phyloP scores from a whole-genome alignment of 2,113 vertebrate species.

The Brienomyrus brachyistius region DNA sequence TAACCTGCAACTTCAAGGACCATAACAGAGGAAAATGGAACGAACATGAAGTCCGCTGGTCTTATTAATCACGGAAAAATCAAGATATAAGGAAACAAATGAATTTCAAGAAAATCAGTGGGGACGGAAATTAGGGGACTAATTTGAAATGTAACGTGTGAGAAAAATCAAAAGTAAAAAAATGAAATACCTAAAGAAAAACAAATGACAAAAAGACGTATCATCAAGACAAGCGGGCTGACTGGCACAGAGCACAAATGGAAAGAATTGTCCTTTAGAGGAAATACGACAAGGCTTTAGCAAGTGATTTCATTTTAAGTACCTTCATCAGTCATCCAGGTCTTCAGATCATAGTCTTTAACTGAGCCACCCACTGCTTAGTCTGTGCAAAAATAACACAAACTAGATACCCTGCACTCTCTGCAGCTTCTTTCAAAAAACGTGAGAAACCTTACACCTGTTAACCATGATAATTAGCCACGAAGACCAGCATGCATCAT shows the following conservation, averaged over 20 bases:
- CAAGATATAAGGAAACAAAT: background rate
- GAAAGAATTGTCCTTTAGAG: background rate
- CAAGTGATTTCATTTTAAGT: background rate
- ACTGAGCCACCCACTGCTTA: background rate
- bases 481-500: background rate
- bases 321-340: background rate
- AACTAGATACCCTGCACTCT: background rate
- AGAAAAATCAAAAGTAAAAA: background rate
- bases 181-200: background rate
- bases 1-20: background rate
- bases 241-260: background rate
- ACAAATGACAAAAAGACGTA: background rate
- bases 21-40: background rate
- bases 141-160: background rate
- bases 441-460: background rate
- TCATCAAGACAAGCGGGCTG: background rate
- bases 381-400: background rate
- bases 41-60: background rate
- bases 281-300: background rate
- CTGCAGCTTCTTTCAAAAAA: background rate
- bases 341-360: background rate
- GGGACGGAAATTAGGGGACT: background rate
- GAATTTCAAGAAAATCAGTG: too few relatives aligned
- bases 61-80: background rate
- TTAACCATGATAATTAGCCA: background rate